A percentile compares a stretch with the other conserved stretches of the same genome.
Conservation (phyloP, 2,113 vertebrate genomes). For the Lophotis ruficrista region DNA sequence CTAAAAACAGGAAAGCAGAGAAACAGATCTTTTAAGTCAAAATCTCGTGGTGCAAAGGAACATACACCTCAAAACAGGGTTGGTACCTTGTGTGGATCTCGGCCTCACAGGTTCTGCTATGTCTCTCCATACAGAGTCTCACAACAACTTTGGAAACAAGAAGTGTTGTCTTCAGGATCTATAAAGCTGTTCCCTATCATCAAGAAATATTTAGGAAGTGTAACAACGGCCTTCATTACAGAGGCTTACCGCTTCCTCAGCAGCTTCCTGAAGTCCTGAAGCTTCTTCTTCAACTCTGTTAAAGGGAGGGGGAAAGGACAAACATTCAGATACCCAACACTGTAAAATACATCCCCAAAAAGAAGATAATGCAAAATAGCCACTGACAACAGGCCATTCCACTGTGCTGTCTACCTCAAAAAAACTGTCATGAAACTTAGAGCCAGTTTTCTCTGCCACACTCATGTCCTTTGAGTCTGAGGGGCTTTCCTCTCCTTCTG, state of each 20-base stretch:
- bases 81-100: not conserved
- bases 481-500: not conserved
- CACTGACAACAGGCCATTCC: no score
- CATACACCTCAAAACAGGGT: not conserved
- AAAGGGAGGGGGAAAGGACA: not conserved
- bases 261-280: constrained; percentile 78
- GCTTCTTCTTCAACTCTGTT: constrained; percentile 71
- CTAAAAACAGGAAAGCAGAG: not conserved
- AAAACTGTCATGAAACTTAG: not conserved
- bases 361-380: not conserved
- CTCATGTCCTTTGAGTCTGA: not conserved
- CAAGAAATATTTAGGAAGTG: not conserved
- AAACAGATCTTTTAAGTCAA: not conserved
- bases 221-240: not conserved
- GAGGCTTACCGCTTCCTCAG: constrained; percentile 82
- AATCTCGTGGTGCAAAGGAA: not conserved
- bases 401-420: not conserved
- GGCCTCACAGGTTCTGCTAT: not conserved
- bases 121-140: not conserved
- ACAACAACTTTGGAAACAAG: not conserved
- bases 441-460: not conserved
- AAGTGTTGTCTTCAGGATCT: not conserved
- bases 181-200: not conserved
- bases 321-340: not conserved
- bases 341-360: not conserved